Conservation (phyloP, 2,113 vertebrate genomes). For the Tapirus terrestris region DNA sequence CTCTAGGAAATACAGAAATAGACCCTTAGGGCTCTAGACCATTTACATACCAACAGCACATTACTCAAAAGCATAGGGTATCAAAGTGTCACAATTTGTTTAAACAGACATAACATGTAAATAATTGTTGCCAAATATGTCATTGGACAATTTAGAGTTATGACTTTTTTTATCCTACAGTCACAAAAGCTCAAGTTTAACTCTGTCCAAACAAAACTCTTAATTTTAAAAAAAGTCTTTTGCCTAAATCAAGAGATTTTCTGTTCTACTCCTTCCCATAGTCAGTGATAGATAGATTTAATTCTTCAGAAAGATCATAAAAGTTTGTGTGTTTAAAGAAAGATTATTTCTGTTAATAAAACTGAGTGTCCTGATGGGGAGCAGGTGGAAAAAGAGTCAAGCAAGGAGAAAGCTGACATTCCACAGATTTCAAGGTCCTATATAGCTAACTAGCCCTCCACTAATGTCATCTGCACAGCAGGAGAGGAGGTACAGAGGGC, state of each 20-base stretch:
- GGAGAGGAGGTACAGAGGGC: no score
- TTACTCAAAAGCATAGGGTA: slow-evolving; percentile 81
- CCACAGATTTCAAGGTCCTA: background rate
- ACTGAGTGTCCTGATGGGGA: background rate
- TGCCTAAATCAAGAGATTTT: background rate
- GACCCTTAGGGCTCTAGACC: slow-evolving; percentile 81
- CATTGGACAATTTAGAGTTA: slow-evolving; percentile 64
- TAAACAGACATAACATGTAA: slow-evolving; percentile 82
- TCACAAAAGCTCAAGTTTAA: slow-evolving; percentile 61
- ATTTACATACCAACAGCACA: slow-evolving; percentile 69
- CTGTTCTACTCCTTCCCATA: background rate
- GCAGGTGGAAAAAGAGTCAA: background rate
- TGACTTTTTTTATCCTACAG: slow-evolving; percentile 67
- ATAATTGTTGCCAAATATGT: slow-evolving; percentile 85
- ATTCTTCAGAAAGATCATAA: background rate
- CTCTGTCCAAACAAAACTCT: background rate
- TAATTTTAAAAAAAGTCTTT: background rate
- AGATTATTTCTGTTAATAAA: background rate
- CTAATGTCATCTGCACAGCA: background rate
- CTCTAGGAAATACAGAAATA: slow-evolving; percentile 80
- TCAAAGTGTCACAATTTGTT: slow-evolving; percentile 86
- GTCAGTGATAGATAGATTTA: background rate
- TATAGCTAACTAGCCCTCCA: background rate
- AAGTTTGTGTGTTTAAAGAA: background rate
- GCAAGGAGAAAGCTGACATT: background rate